Conservation (phyloP, 2,113 vertebrate species). For the cattle (Bos taurus) region DNA sequence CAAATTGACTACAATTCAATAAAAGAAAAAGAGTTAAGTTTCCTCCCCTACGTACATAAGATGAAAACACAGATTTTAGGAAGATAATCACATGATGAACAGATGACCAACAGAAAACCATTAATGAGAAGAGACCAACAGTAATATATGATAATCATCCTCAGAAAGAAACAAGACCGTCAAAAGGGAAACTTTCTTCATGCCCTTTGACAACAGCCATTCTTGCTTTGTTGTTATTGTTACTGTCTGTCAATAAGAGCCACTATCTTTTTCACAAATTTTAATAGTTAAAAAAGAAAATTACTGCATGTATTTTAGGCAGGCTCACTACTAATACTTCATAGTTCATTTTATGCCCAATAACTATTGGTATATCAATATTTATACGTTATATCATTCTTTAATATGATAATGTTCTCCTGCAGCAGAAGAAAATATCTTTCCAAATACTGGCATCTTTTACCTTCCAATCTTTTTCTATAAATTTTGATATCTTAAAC, state of each 20-base stretch:
- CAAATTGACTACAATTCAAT: background rate
- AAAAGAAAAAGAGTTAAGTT: background rate
- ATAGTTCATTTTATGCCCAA: background rate
- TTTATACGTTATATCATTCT: background rate
- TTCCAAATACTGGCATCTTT: background rate
- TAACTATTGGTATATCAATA: background rate
- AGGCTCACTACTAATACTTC: background rate
- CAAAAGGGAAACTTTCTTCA: background rate
- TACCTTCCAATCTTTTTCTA: background rate
- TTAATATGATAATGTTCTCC: background rate
- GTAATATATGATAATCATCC: background rate
- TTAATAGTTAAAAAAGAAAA: background rate
- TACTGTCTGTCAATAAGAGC: background rate
- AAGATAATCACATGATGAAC: slow-evolving; percentile 3
- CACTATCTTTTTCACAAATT: background rate
- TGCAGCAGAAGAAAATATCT: background rate
- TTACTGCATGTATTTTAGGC: background rate
- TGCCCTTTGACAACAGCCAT: background rate
- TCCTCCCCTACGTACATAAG: background rate
- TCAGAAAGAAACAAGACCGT: background rate
- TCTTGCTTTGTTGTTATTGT: background rate
- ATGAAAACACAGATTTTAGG: background rate
- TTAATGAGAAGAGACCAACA: background rate
- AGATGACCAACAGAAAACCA: background rate
- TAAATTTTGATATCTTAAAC: background rate